Percentiles rank a stretch among this genome's conserved stretches.
Evolutionary conservation across 1,140 invertebrate genomes (phyloP).

Genomic region (Drosophila gunungcola): DNA sequence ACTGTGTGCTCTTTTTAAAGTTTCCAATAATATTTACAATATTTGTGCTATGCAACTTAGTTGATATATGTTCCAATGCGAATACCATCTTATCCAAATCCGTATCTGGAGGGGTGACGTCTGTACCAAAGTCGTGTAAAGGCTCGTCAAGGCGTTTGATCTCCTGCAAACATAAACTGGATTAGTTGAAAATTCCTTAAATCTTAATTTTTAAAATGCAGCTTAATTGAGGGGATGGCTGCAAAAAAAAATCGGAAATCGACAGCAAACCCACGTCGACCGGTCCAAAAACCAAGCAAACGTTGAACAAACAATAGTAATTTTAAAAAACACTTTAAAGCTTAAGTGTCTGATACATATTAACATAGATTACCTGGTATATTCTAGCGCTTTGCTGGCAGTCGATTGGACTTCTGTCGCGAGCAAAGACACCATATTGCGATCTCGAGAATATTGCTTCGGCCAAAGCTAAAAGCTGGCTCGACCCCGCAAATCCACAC

Average conservation of each 20-base stretch:
- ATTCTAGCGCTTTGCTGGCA: conserved; percentile 14
- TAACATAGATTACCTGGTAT: conserved; percentile 44
- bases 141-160: conserved; percentile 21
- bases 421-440: conserved; percentile 17
- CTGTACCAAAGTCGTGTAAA: neutral
- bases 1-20: neutral
- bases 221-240: conserved; percentile 7
- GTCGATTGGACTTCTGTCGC: conserved; percentile 18
- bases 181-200: conserved; percentile 20
- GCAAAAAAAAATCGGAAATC: conserved; percentile 21
- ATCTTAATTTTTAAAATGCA: conserved; percentile 11
- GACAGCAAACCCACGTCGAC: conserved; percentile 18
- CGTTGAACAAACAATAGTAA: conserved; percentile 24
- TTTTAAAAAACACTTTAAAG: conserved; percentile 25
- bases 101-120: neutral
- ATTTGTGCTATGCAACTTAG: neutral
- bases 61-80: neutral
- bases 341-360: conserved; percentile 19
- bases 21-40: neutral
- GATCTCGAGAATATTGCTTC: conserved; percentile 16
- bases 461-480: neutral
- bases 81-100: conserved; percentile 5
- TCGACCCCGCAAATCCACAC: conserved; percentile 17
- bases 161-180: conserved; percentile 37
- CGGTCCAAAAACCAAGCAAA: conserved; percentile 39